Conservation (phyloP, 2,888 invertebrate species). For the Drosophila nr. medialis region DNA sequence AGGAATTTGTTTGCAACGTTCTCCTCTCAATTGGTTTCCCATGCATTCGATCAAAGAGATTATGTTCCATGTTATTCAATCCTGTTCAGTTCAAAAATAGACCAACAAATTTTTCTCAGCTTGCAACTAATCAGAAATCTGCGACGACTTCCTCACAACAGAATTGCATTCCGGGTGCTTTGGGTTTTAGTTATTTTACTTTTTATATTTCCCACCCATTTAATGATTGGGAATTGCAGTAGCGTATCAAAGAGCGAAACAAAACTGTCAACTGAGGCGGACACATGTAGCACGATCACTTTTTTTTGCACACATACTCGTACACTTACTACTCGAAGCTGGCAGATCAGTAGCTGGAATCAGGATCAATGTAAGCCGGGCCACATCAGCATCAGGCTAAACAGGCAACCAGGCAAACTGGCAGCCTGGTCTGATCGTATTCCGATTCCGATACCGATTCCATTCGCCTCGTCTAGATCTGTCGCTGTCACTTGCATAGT, state of each 20-base stretch:
- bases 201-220: constrained; percentile 52
- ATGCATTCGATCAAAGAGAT: not conserved
- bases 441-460: constrained; percentile 46
- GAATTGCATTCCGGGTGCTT: constrained; percentile 44
- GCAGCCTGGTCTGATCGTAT: constrained; percentile 35
- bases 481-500: constrained; percentile 80
- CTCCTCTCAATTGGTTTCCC: constrained; percentile 10
- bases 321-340: constrained; percentile 26
- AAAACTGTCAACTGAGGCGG: constrained; percentile 79
- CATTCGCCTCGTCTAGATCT: constrained; percentile 77
- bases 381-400: constrained; percentile 22
- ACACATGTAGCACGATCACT: constrained; percentile 78
- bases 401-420: constrained; percentile 11
- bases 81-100: constrained; percentile 9
- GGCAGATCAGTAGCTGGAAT: constrained; percentile 75
- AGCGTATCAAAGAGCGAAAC: constrained; percentile 74
- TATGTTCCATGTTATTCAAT: not conserved
- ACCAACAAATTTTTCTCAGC: constrained; percentile 18
- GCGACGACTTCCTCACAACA: constrained; percentile 33
- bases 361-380: constrained; percentile 76
- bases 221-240: constrained; percentile 58
- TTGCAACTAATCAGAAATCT: constrained; percentile 44
- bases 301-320: constrained; percentile 41
- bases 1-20: not conserved
- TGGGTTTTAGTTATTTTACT: constrained; percentile 19